A percentile compares a stretch with the other conserved stretches of the same genome.
Evolutionary conservation across 2,797 vertebrate genomes (phyloP).

Genomic region (Siniperca undulata): DNA sequence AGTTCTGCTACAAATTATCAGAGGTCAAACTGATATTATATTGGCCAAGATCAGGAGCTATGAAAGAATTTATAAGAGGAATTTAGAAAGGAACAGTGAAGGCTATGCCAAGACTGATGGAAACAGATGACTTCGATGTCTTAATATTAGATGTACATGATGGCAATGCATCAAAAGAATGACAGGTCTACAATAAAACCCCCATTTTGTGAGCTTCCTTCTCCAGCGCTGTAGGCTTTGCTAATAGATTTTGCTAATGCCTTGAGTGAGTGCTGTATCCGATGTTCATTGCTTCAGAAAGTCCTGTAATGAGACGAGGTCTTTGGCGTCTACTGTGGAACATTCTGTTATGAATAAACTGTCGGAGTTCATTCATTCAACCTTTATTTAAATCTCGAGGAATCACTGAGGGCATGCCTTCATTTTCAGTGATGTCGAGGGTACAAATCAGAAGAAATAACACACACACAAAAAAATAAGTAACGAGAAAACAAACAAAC

Average conservation of each 20-base stretch:
- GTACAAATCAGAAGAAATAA: too few species aligned
- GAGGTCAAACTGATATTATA: constrained; percentile 32
- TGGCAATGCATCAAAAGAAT: constrained; percentile 35
- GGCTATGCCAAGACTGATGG: constrained; percentile 28
- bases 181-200: constrained; percentile 33
- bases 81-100: constrained; percentile 25
- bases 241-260: constrained; percentile 36
- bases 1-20: constrained; percentile 22
- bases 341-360: constrained; percentile 36
- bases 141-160: constrained; percentile 37
- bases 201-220: constrained; percentile 18
- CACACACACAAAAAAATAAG: too few species aligned
- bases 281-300: constrained; percentile 38
- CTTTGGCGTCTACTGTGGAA: constrained; percentile 41
- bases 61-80: constrained; percentile 25
- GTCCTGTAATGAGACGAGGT: constrained; percentile 45
- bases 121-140: constrained; percentile 41
- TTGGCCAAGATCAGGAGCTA: neutral
- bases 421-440: too few species aligned
- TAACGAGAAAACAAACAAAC: too few species aligned
- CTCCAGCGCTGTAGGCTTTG: constrained; percentile 7
- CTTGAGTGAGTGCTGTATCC: constrained; percentile 16
- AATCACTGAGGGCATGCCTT: too few species aligned
- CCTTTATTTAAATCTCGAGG: too few species aligned
- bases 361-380: neutral